A percentile compares a stretch with the other conserved stretches of the same genome.
Evolutionary conservation across 1,140 invertebrate genomes (phyloP).

Genomic region (Pseudomyrmex sp.): DNA sequence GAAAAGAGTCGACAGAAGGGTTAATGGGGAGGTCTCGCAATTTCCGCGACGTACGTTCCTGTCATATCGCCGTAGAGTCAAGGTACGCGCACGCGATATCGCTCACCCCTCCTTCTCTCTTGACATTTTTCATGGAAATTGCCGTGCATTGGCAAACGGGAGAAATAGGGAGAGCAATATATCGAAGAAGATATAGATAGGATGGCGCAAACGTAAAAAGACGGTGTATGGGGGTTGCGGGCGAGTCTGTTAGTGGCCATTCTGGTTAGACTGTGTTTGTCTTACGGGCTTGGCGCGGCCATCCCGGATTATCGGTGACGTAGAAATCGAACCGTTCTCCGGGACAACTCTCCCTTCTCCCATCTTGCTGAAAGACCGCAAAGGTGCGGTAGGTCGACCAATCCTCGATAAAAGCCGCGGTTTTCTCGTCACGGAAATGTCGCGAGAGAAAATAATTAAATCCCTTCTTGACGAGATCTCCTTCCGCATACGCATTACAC

Average conservation of each 20-base stretch:
- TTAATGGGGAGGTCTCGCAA: conserved; percentile 53
- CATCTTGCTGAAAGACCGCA: conserved; percentile 65
- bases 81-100: conserved; percentile 36
- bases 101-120: conserved; percentile 62
- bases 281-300: conserved; percentile 66
- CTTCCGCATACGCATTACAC: not conserved
- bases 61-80: conserved; percentile 43
- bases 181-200: not conserved
- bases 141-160: conserved; percentile 61
- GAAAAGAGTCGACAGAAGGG: conserved; percentile 45
- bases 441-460: conserved; percentile 67
- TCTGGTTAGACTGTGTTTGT: conserved; percentile 75
- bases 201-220: conserved; percentile 26
- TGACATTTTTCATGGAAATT: conserved; percentile 74
- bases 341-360: conserved; percentile 21
- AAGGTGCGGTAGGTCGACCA: conserved; percentile 71
- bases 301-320: conserved; percentile 56
- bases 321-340: conserved; percentile 41
- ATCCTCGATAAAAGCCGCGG: conserved; percentile 69
- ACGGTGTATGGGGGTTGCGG: not conserved
- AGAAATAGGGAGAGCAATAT: conserved; percentile 51
- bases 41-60: conserved; percentile 64
- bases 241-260: conserved; percentile 74
- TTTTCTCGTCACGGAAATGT: conserved; percentile 34
- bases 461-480: not conserved